Base-by-base conservation (phyloP, 2,888 invertebrate species). In the Bellardia pandia region DNA sequence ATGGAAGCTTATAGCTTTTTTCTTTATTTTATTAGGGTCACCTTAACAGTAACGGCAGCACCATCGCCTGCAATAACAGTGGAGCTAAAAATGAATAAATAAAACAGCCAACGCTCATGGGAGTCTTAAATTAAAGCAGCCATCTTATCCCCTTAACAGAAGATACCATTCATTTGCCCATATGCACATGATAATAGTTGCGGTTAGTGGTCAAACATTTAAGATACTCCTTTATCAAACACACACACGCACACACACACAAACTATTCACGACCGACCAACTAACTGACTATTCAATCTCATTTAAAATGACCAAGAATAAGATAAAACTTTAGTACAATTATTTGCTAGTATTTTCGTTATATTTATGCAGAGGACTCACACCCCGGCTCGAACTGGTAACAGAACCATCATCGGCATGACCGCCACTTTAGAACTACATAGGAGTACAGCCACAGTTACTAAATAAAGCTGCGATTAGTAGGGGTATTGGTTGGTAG, bases 81-180 rank as follows among this genome's bases (percentile, higher is more conserved):
- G n/a, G 40, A 68, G 45, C 58, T 51, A 45, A 51, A 78, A 75
- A 69, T 30, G 23, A 74, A 42, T 74, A 53, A 72, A 72, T 5
- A 30, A 37, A 37, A 64, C 23, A 78, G 13, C 30, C 74, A 77
- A 11, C 74, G 56, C 86, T 48, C 68, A 68, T 42, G 68, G 76
- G 80, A 77, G 84, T 74, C 48, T 80, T 71, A 62, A 60, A 82
- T 72, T 68, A 75, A 75, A 60, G n/a, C 0, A 66, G 58, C 13
- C 23, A 42, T 42, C 53, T 45, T 48, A 48, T 40, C 23, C 23
- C 40, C 23, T 30, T 8, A n/a, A 16, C 16, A 62, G 51, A 66
- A 48, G 5, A 37, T 40, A 4, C 6, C 7, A 13, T 16, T 7
- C 3, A 37, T 16, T 37, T 1, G 9, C 8, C 23, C 2, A 30